Conservation (phyloP, 2,888 invertebrate species). For the Nysson spinosus region DNA sequence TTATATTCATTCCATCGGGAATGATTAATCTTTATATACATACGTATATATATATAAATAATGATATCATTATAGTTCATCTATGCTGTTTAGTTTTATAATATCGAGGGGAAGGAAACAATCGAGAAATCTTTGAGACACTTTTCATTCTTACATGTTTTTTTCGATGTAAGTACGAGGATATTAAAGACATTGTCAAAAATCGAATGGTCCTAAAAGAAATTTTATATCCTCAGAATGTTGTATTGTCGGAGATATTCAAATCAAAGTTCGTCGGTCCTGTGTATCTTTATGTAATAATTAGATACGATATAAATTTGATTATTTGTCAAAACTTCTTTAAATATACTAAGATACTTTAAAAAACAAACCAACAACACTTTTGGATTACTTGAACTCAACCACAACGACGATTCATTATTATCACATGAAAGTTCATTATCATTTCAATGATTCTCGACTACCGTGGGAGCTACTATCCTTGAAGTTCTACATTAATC, state of each 20-base stretch:
- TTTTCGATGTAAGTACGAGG: constrained; percentile 5
- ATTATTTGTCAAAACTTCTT: constrained; percentile 18
- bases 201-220: constrained; percentile 40
- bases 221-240: neutral
- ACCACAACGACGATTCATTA: too few species aligned
- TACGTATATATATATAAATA: too few species aligned
- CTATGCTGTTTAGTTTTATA: constrained; percentile 55
- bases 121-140: constrained; percentile 23
- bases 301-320: constrained; percentile 26
- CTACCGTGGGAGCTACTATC: too few species aligned
- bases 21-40: constrained; percentile 43
- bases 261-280: constrained; percentile 36
- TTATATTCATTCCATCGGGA: constrained; percentile 49
- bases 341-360: constrained; percentile 8
- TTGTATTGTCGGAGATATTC: constrained; percentile 18
- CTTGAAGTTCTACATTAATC: constrained; percentile 50
- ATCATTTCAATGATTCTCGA: too few species aligned
- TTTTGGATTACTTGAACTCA: constrained; percentile 25
- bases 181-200: constrained; percentile 13
- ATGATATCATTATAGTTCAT: constrained; percentile 41
- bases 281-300: constrained; percentile 25
- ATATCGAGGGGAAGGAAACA: constrained; percentile 17
- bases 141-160: constrained; percentile 18
- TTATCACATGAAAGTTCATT: constrained; percentile 13
- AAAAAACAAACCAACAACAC: neutral